Percentiles rank a stretch among this genome's conserved stretches.
These are phyloP conservation scores for Synanthedon tipuliformis DNA, from an alignment of 2,888 invertebrate species.

Conservation along the genomic window DNA sequence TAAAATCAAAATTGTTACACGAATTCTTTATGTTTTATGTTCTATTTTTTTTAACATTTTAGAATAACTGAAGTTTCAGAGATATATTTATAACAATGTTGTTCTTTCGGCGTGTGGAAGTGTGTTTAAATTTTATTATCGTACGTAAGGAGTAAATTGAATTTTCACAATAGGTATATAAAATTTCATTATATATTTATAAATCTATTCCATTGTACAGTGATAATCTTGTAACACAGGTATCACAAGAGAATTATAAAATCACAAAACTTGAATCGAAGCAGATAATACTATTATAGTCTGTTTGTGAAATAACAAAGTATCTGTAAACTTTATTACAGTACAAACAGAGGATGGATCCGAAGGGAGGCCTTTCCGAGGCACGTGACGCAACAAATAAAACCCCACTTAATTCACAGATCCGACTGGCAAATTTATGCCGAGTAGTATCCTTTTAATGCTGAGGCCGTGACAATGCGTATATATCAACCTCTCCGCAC, in stretches of 20 bases:
- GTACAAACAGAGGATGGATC: constrained; percentile 34
- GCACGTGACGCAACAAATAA: constrained; percentile 63
- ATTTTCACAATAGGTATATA: too few relatives aligned
- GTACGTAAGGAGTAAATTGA: too few relatives aligned
- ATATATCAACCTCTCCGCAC: constrained; percentile 47
- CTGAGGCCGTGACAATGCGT: constrained; percentile 58
- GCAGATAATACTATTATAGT: neutral
- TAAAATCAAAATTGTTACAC: too few relatives aligned
- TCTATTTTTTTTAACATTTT: too few relatives aligned
- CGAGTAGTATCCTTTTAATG: constrained; percentile 60
- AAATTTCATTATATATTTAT: too few relatives aligned
- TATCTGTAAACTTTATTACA: constrained; percentile 29
- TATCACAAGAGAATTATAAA: neutral
- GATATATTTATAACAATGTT: too few relatives aligned
- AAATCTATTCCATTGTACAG: too few relatives aligned
- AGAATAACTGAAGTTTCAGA: too few relatives aligned
- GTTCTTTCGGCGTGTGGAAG: too few relatives aligned
- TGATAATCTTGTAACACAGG: too few relatives aligned
- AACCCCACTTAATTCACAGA: constrained; percentile 63
- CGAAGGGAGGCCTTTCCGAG: constrained; percentile 28
- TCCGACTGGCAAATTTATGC: constrained; percentile 60
- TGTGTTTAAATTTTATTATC: too few relatives aligned
- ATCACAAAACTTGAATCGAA: neutral
- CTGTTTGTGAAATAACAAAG: constrained; percentile 8
- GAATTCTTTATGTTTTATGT: too few relatives aligned